Base-by-base conservation (phyloP, 1,140 invertebrate species). In the Papilio polyxenes region DNA sequence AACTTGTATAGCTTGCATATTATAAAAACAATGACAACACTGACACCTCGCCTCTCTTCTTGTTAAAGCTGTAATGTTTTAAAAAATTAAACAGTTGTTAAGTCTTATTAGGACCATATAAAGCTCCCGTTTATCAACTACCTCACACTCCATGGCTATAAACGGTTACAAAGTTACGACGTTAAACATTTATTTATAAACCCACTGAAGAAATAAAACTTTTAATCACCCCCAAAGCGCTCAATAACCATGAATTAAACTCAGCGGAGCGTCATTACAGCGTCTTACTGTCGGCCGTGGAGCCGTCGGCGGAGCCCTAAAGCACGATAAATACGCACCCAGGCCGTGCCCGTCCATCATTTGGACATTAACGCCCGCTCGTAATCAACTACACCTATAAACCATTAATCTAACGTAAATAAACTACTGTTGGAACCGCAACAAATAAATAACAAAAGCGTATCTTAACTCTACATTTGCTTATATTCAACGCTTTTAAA, bases 351-450 rank as follows among this genome's bases (percentile, higher is more conserved):
- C 80, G 79, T 82, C 85, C 80, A 84, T 89, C 83, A 88, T 49
- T 44, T 75, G 51, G 84, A 85, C 82, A 77, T 89, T 87, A 86
- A 89, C 76, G 82, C 74, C 80, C 77, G 62, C 83, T 82, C 80
- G 78, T 82, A 85, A 86, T 86, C 84, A 88, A 88, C 86, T 86
- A 82, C 81, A 83, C 69, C 83, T 80, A 87, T 87, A 90, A 89
- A 90, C 84, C 69, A 87, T 87, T 85, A 85, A 69, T 53, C n/a
- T 59, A 83, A 87, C 83, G 82, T 89, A 90, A 89, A 90, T 90
- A 90, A 89, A 89, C 85, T 80, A 83, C 62, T 59, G 44, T 44
- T 79, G 77, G 69, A 77, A 53, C 49, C 77, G 75, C 69, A 17
- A 40, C 13, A 81, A 83, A 53, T 85, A 85, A 83, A 83, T 81